These are phyloP conservation scores for Phortica variegata DNA, from an alignment of 1,140 invertebrate genomes.

Conservation along the genomic window DNA sequence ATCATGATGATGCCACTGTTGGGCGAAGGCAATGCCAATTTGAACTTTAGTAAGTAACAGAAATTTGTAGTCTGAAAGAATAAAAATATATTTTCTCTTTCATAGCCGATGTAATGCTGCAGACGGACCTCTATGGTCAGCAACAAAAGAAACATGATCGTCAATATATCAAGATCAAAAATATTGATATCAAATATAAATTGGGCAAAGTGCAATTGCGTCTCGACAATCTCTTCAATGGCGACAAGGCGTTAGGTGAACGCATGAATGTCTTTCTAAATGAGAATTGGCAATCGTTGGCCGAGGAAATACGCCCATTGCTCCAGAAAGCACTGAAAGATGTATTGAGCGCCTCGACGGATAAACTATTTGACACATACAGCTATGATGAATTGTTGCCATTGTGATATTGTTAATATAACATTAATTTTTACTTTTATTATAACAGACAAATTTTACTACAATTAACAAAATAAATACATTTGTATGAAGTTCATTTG, in stretches of 20 bases:
- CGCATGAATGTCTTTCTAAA: constrained; percentile 66
- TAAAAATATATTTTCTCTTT: no score
- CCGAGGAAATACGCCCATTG: constrained; percentile 62
- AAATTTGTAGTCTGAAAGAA: background rate
- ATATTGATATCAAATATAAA: constrained; percentile 66
- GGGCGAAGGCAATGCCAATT: constrained; percentile 61
- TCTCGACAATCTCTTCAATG: constrained; percentile 70
- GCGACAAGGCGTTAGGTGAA: constrained; percentile 65
- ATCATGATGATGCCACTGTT: constrained; percentile 66
- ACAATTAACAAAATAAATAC: constrained; percentile 19
- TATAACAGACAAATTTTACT: constrained; percentile 20
- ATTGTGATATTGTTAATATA: background rate
- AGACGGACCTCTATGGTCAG: constrained; percentile 62
- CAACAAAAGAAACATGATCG: constrained; percentile 57
- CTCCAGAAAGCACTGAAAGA: constrained; percentile 60
- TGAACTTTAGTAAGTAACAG: constrained; percentile 61
- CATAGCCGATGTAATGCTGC: constrained; percentile 66
- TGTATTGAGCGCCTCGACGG: constrained; percentile 62
- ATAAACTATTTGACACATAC: constrained; percentile 56
- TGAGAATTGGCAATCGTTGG: constrained; percentile 63
- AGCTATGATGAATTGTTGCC: constrained; percentile 48
- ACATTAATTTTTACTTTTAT: constrained; percentile 21
- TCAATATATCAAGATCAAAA: constrained; percentile 62
- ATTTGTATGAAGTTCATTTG: no score
- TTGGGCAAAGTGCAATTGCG: constrained; percentile 63